Base-by-base conservation (phyloP, 92 coral and sea anemone genomes). In the Epizoanthus rinbou region DNA sequence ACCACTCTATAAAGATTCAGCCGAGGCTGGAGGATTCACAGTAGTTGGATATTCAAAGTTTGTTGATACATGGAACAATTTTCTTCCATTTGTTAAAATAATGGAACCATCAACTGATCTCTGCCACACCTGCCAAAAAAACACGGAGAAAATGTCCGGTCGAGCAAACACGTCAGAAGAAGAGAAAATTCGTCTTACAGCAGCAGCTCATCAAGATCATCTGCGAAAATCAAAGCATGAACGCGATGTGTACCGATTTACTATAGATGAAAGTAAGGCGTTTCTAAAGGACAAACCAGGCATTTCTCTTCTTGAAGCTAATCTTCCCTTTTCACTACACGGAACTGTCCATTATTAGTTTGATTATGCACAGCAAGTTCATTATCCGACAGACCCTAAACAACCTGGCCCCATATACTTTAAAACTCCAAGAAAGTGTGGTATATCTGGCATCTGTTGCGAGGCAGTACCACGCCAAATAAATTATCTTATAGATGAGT, bases 401-500 rank as follows among this genome's bases (percentile, higher is more conserved):
- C 90, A 87, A 64, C 90, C 90, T 25, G 90, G 87, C 3, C 90
- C 90, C n/a, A 87, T 75, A 21, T 87, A 87, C 39, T 87, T 87
- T 19, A 87, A 87, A 54, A 81, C 78, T 0, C 90, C 87, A 3
- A 58, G 84, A 75, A 82, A 82, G 71, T 87, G 87, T 37, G 87
- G 90, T 21, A 82, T 87, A 18, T 75, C 82, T 57, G 84, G 90
- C 14, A 64, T 87, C 17, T 50, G 59, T 28, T 66, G 62, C 50
- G 87, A 87, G 62, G 76, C 86, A 1, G 41, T 82, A 23, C 84
- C 86, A 14, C 82, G 75, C 54, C 85, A 86, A 78, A 63, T 86
- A 7, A 86, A 86, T 60, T 86, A 66, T 80, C 68, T 86, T 6
- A 86, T 86, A 14, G 85, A 86, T 57, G 81, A 86, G 60, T 63